phyloP scores from a whole-genome alignment of 2,113 vertebrate genomes.

The Fregata magnificens region DNA sequence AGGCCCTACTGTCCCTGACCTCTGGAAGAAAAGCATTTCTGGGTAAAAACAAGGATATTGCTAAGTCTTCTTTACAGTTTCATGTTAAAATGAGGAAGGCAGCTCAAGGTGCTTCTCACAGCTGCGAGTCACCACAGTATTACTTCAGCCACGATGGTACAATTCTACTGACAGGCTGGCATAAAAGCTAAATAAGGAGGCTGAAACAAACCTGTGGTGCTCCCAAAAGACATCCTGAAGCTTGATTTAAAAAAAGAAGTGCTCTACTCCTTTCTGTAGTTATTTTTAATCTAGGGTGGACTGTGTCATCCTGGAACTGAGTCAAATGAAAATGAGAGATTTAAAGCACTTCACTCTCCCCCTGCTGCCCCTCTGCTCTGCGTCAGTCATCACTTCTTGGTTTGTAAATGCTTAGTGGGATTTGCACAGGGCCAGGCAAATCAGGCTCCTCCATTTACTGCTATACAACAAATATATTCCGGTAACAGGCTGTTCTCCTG shows the following conservation, averaged over 20 bases:
- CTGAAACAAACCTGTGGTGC: not conserved
- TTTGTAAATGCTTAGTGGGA: constrained; percentile 29
- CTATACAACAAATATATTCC: constrained; percentile 31
- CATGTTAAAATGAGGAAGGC: not conserved
- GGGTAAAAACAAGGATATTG: not conserved
- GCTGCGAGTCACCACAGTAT: not conserved
- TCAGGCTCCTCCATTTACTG: constrained; percentile 31
- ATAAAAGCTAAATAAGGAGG: not conserved
- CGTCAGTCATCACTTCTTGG: constrained; percentile 48
- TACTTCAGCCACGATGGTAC: not conserved
- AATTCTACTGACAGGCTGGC: not conserved
- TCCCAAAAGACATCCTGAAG: not conserved
- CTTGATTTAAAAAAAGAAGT: not conserved
- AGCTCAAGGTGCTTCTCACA: not conserved
- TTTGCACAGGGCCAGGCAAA: constrained; percentile 29
- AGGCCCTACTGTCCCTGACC: not conserved
- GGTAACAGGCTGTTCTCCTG: constrained; percentile 19
- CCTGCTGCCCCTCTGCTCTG: constrained; percentile 24
- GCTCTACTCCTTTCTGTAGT: not conserved
- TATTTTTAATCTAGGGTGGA: constrained; percentile 28
- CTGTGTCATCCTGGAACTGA: constrained; percentile 16
- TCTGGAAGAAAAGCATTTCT: not conserved
- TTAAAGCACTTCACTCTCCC: constrained; percentile 3
- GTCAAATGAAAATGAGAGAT: constrained; percentile 45
- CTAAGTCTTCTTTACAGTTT: not conserved